A percentile compares a stretch with the other conserved stretches of the same genome.
Conservation (phyloP, 2,888 invertebrate species). For the Hofmannophila pseudospretella region DNA sequence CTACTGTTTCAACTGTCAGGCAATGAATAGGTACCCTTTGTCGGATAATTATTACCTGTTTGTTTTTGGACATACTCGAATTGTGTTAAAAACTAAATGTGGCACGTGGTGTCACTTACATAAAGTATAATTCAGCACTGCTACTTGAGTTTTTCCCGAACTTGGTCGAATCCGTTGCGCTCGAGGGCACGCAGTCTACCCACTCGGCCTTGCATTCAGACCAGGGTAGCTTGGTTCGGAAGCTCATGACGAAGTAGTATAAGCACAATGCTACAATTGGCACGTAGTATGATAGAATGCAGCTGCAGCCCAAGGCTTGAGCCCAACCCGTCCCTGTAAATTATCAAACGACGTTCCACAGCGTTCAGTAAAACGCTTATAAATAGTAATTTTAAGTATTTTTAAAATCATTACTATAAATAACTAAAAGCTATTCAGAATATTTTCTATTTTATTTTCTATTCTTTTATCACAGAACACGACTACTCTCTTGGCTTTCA, state of each 20-base stretch:
- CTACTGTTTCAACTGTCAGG: too few species aligned
- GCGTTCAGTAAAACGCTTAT: too few species aligned
- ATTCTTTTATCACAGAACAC: too few species aligned
- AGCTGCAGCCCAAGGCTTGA: conserved; percentile 78
- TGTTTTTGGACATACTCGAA: too few species aligned
- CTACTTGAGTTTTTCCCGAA: conserved; percentile 44
- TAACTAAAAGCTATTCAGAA: too few species aligned
- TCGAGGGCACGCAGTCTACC: conserved; percentile 63
- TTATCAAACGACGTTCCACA: too few species aligned
- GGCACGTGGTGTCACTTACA: conserved; percentile 65
- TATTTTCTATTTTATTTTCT: too few species aligned
- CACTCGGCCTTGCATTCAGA: conserved; percentile 79
- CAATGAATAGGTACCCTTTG: too few species aligned
- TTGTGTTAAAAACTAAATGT: too few species aligned
- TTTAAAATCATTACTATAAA: not conserved
- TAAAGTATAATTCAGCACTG: conserved; percentile 79
- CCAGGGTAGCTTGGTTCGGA: conserved; percentile 85
- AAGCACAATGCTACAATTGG: conserved; percentile 85
- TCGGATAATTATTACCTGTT: too few species aligned
- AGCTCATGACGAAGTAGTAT: conserved; percentile 85
- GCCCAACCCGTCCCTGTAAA: conserved; percentile 82
- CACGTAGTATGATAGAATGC: conserved; percentile 87
- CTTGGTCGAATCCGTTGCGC: conserved; percentile 26
- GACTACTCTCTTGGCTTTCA: too few species aligned
- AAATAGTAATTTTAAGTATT: too few species aligned